Evolutionary conservation across 2,797 vertebrate genomes (phyloP).

Genomic region (Pangasius macronema): DNA sequence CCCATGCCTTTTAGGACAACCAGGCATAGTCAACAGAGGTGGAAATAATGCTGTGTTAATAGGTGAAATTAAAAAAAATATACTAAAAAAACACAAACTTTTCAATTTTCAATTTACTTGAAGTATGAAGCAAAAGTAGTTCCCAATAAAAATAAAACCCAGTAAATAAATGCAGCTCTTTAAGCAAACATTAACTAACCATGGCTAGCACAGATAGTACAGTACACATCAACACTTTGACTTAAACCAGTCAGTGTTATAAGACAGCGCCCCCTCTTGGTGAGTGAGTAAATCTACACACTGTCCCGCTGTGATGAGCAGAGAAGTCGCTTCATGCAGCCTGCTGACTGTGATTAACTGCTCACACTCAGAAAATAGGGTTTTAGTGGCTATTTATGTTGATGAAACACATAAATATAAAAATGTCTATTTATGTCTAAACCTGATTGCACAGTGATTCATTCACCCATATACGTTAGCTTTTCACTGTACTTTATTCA

Average conservation of each 20-base stretch:
- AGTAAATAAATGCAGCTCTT: too few relatives aligned
- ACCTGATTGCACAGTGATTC: not conserved
- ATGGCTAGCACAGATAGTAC: too few relatives aligned
- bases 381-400: not conserved
- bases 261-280: constrained; percentile 14
- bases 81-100: too few relatives aligned
- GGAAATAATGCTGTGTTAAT: not conserved
- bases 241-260: not conserved
- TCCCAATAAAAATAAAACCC: too few relatives aligned
- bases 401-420: not conserved
- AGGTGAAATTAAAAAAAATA: not conserved
- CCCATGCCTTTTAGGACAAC: not conserved
- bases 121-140: not conserved
- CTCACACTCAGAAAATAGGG: not conserved
- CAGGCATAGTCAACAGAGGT: not conserved
- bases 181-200: too few relatives aligned
- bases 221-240: not conserved
- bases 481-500: too few relatives aligned
- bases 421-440: not conserved
- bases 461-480: too few relatives aligned
- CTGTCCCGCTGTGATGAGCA: not conserved
- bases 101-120: not conserved
- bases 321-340: not conserved
- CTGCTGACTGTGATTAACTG: not conserved
- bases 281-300: not conserved